phyloP scores from a whole-genome alignment of 2,888 invertebrate species.

The Leucoma salicis region DNA sequence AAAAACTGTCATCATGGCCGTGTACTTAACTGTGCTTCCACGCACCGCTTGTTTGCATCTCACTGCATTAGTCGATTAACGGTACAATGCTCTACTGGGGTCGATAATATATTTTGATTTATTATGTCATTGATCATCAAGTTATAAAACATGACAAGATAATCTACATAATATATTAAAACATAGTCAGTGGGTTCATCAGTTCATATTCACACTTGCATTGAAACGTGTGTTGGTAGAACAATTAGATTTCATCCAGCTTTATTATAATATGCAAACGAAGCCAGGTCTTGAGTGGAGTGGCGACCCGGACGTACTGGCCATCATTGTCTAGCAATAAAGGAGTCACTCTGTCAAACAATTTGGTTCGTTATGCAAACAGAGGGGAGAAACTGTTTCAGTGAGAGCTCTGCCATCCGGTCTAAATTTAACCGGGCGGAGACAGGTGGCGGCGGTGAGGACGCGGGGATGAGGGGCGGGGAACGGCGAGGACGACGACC shows the following conservation, averaged over 20 bases:
- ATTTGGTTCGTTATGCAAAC: slow-evolving; percentile 61
- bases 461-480: slow-evolving; percentile 24
- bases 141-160: too few relatives aligned
- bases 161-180: slow-evolving; percentile 29
- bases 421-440: slow-evolving; percentile 72
- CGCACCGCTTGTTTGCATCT: slow-evolving; percentile 55
- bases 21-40: slow-evolving; percentile 48
- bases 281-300: slow-evolving; percentile 11
- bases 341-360: slow-evolving; percentile 46
- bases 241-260: slow-evolving; percentile 20
- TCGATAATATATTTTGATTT: slow-evolving; percentile 46
- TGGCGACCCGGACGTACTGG: slow-evolving; percentile 20
- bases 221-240: slow-evolving; percentile 10
- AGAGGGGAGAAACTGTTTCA: slow-evolving; percentile 71
- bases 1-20: slow-evolving; percentile 44
- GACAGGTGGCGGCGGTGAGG: slow-evolving; percentile 54
- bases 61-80: slow-evolving; percentile 56
- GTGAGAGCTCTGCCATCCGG: slow-evolving; percentile 67
- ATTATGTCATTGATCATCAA: slow-evolving; percentile 35
- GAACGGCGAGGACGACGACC: slow-evolving; percentile 59
- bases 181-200: not conserved
- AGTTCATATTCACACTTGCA: slow-evolving; percentile 13
- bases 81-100: slow-evolving; percentile 57
- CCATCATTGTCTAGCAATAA: slow-evolving; percentile 43
- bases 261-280: slow-evolving; percentile 25